A percentile compares a stretch with the other conserved stretches of the same genome.
phyloP scores from a whole-genome alignment of 2,888 invertebrate genomes.

The Microplitis deprimator region DNA sequence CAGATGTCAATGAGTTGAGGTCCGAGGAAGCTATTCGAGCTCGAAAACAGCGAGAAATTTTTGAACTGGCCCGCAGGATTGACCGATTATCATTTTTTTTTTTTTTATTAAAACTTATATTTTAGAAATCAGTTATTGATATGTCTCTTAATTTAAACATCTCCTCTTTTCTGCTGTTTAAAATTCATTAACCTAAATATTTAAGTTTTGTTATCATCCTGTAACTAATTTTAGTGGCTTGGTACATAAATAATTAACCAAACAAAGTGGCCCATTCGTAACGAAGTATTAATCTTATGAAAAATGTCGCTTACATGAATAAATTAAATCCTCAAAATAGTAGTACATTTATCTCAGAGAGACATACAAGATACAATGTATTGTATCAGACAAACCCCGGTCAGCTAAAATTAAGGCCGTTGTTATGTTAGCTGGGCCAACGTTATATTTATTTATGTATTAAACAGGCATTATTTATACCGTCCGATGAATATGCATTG shows the following conservation, averaged over 20 bases:
- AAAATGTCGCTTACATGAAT: neutral
- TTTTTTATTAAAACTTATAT: too few relatives aligned
- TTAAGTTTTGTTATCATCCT: too few relatives aligned
- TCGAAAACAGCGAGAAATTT: too few relatives aligned
- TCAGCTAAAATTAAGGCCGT: conserved; percentile 16
- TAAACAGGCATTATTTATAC: conserved; percentile 71
- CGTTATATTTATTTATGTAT: conserved; percentile 70
- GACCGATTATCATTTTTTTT: too few relatives aligned
- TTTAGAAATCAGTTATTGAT: too few relatives aligned
- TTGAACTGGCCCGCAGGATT: too few relatives aligned
- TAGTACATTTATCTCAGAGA: neutral
- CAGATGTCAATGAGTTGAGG: too few relatives aligned
- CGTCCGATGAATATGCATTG: conserved; percentile 70
- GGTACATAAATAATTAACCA: neutral
- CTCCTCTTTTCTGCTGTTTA: too few relatives aligned
- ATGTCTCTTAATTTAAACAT: too few relatives aligned
- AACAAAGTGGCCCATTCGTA: neutral
- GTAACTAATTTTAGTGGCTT: neutral
- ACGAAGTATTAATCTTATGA: neutral
- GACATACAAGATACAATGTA: neutral
- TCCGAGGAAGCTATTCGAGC: too few relatives aligned
- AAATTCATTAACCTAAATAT: too few relatives aligned
- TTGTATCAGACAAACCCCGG: neutral
- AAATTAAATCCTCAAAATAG: neutral
- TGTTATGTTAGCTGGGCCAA: conserved; percentile 20